phyloP scores from a whole-genome alignment of 2,797 vertebrate genomes.

The Sebastes diaconus region DNA sequence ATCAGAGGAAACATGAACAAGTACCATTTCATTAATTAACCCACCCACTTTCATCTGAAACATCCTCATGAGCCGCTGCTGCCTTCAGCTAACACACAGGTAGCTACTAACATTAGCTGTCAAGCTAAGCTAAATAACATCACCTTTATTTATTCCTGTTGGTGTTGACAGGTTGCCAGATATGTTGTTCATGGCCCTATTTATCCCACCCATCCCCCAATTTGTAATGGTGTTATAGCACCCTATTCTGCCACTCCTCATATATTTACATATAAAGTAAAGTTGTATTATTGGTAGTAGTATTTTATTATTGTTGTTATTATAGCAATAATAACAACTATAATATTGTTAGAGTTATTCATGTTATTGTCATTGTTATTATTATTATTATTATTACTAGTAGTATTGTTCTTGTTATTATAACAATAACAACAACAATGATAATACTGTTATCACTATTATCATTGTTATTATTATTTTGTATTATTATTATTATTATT shows the following conservation, averaged over 20 bases:
- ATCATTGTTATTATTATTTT: too few relatives aligned
- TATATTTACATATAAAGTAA: background rate
- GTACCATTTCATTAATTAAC: conserved; percentile 13
- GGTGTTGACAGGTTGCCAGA: background rate
- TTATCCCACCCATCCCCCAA: background rate
- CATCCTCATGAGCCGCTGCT: conserved; percentile 8
- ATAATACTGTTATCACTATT: too few relatives aligned
- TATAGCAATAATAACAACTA: too few relatives aligned
- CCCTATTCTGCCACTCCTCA: background rate
- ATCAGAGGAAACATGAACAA: background rate
- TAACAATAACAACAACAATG: too few relatives aligned
- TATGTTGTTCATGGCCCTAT: background rate
- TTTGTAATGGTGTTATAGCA: background rate
- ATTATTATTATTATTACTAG: too few relatives aligned
- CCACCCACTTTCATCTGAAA: conserved; percentile 40
- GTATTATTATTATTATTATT: too few relatives aligned
- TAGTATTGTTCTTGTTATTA: too few relatives aligned
- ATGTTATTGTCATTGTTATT: too few relatives aligned
- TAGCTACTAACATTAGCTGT: conserved; percentile 32
- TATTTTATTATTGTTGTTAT: too few relatives aligned
- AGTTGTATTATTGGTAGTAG: too few relatives aligned
- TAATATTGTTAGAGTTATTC: too few relatives aligned
- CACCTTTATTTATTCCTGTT: background rate
- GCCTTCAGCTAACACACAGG: background rate
- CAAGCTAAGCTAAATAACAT: background rate